Conservation (phyloP, 2,888 invertebrate species). For the Heliconius erato region DNA sequence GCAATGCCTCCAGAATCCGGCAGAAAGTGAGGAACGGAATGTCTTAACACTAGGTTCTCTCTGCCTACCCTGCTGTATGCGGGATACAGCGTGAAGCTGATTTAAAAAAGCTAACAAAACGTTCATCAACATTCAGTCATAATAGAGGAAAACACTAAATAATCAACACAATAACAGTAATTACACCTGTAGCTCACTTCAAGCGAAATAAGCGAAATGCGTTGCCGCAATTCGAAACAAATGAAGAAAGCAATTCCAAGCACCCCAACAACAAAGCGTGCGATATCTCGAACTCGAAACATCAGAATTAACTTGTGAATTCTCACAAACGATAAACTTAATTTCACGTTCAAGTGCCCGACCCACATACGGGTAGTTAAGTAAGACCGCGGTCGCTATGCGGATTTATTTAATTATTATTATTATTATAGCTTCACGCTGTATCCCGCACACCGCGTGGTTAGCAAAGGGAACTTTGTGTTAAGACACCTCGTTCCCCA, state of each 20-base stretch:
- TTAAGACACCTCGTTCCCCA: too few species aligned
- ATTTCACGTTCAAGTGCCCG: slow-evolving; percentile 75
- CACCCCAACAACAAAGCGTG: slow-evolving; percentile 44
- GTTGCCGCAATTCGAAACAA: slow-evolving; percentile 28
- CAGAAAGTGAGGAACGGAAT: too few species aligned
- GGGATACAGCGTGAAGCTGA: too few species aligned
- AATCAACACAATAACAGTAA: slow-evolving; percentile 34
- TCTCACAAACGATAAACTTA: slow-evolving; percentile 74
- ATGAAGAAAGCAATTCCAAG: slow-evolving; percentile 37
- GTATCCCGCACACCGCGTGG: too few species aligned
- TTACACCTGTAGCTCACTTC: slow-evolving; percentile 4
- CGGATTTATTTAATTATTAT: slow-evolving; percentile 49
- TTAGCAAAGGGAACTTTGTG: too few species aligned
- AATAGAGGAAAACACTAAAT: slow-evolving; percentile 16
- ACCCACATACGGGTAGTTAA: slow-evolving; percentile 65
- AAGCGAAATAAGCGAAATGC: slow-evolving; percentile 30
- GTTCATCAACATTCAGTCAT: neutral
- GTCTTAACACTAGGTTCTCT: too few species aligned
- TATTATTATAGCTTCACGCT: too few species aligned
- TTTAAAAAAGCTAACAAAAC: neutral
- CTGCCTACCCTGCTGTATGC: too few species aligned
- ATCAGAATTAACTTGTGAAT: slow-evolving; percentile 69
- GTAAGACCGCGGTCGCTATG: slow-evolving; percentile 70
- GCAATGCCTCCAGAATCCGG: too few species aligned
- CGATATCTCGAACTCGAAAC: slow-evolving; percentile 50